Evolutionary conservation across 1,140 invertebrate species (phyloP).

Genomic region (Holcopasites calliopsidis): DNA sequence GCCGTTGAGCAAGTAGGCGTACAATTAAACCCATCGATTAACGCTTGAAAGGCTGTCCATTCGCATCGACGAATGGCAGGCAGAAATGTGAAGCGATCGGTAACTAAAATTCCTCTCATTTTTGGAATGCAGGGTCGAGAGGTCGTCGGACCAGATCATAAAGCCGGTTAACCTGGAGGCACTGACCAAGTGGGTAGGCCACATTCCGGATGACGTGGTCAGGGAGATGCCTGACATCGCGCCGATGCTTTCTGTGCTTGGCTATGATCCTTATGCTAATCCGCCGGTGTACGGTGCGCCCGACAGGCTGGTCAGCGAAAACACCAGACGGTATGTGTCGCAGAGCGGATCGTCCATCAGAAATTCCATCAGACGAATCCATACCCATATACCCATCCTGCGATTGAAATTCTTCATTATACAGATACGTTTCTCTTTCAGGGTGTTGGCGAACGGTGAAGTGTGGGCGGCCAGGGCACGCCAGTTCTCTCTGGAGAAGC

Average conservation of each 20-base stretch:
- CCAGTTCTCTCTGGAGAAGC: constrained; percentile 65
- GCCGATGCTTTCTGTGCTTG: constrained; percentile 94
- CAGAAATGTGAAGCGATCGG: not conserved
- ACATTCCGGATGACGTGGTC: constrained; percentile 94
- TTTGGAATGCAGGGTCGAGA: constrained; percentile 88
- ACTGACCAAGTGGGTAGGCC: constrained; percentile 96
- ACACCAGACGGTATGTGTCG: constrained; percentile 83
- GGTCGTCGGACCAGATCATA: constrained; percentile 99
- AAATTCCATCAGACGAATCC: not conserved
- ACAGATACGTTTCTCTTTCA: constrained; percentile 39
- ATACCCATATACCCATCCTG: not conserved
- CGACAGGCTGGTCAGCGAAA: constrained; percentile 90
- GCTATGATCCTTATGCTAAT: constrained; percentile 96
- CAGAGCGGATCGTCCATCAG: not conserved
- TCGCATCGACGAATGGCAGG: not conserved
- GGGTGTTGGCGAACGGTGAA: constrained; percentile 73
- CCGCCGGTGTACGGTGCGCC: constrained; percentile 95
- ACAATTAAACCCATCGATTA: not conserved
- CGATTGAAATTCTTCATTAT: too few relatives aligned
- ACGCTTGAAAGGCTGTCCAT: not conserved
- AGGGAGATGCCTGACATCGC: constrained; percentile 94
- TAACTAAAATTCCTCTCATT: constrained; percentile 8
- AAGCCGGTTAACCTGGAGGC: constrained; percentile 99
- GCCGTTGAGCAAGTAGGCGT: constrained; percentile 91
- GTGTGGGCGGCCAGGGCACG: constrained; percentile 74